Conservation (phyloP, 2,888 invertebrate species). For the Drosophila kokeensis region DNA sequence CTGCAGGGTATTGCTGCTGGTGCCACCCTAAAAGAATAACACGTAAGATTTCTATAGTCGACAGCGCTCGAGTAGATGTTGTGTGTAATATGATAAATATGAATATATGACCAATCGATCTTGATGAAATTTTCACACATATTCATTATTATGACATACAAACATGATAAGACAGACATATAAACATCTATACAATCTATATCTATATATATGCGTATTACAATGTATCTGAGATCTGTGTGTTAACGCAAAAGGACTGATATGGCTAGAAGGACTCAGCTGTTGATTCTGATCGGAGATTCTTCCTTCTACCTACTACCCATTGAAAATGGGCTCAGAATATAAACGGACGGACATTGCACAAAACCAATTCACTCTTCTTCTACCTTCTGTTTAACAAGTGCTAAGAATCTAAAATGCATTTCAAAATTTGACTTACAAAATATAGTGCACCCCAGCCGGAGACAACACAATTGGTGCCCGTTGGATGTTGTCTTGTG, state of each 20-base stretch:
- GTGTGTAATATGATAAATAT: background rate
- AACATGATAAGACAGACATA: too few relatives aligned
- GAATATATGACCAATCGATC: background rate
- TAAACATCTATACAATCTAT: too few relatives aligned
- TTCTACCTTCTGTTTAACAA: background rate
- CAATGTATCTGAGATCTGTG: too few relatives aligned
- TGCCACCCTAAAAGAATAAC: background rate
- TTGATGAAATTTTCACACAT: background rate
- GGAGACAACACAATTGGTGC: slow-evolving; percentile 63
- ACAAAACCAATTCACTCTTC: background rate
- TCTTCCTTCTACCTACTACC: background rate
- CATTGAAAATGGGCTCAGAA: background rate
- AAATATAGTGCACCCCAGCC: slow-evolving; percentile 71
- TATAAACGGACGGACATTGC: background rate
- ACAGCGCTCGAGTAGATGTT: background rate
- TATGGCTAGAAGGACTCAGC: background rate
- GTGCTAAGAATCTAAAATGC: background rate
- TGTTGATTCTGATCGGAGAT: background rate
- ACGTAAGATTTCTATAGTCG: background rate
- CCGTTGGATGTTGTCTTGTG: background rate
- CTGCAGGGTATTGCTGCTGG: slow-evolving; percentile 30
- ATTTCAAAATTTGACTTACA: slow-evolving; percentile 12
- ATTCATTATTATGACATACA: too few relatives aligned
- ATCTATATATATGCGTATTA: too few relatives aligned
- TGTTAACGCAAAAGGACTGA: too few relatives aligned